These are phyloP conservation scores for Dissostichus mawsoni DNA, from an alignment of 2,113 vertebrate species.

Conservation along the genomic window DNA sequence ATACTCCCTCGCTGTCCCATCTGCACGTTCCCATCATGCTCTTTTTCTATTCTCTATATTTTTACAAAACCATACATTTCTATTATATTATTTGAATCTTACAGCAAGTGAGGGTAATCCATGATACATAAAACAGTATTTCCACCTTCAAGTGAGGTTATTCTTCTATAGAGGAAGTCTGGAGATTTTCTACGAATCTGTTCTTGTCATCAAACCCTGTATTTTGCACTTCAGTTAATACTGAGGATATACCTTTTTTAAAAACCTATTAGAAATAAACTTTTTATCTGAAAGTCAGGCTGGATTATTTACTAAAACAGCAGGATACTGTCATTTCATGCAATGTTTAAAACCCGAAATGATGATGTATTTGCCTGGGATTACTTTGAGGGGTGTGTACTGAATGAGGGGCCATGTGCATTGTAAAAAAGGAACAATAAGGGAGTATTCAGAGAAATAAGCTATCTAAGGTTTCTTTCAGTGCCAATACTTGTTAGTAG, in stretches of 20 bases:
- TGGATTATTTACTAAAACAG: background rate
- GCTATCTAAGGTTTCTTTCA: background rate
- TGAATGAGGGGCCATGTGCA: no score
- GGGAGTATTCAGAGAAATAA: background rate
- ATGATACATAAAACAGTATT: background rate
- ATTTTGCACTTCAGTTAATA: no score
- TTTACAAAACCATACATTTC: conserved; percentile 13
- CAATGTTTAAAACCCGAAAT: background rate
- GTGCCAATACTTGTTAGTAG: no score
- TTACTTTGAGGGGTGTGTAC: background rate
- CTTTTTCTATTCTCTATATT: conserved; percentile 3
- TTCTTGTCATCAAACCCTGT: background rate
- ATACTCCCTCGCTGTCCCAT: conserved; percentile 62
- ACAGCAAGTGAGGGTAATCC: background rate
- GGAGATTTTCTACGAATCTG: background rate
- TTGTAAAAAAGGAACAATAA: no score
- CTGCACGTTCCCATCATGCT: conserved; percentile 61
- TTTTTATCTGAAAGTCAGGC: no score
- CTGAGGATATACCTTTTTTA: no score
- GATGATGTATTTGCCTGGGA: background rate
- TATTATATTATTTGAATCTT: conserved; percentile 27
- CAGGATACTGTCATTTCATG: background rate
- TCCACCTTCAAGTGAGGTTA: background rate
- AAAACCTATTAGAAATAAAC: no score
- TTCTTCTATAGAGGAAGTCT: background rate